Base-by-base conservation (phyloP, 2,888 invertebrate species). In the Dione juno region DNA sequence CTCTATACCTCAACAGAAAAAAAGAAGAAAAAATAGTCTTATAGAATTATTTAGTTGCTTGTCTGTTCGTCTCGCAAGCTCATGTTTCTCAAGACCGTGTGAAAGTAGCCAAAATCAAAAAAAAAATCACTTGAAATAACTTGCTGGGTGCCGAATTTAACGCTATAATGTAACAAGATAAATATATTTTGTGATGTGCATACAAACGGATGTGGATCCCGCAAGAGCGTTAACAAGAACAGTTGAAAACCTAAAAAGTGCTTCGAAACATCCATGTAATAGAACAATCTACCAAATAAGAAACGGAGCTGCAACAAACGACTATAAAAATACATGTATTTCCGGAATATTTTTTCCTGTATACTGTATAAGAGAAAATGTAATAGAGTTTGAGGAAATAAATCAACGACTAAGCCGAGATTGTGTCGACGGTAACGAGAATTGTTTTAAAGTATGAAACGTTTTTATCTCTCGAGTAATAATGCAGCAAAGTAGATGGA, bases 391-490 rank as follows among this genome's bases (percentile, higher is more conserved):
- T 13, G 45, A 45, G 61, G 28, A 45, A 45, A 61, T 61, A 45
- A 61, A 61, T 61, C 45, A 61, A 61, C 43, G 61, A 61, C 45
- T 61, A 61, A 61, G 11, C 16, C n/a, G 45, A 61, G 61, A 45
- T 61, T 45, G 61, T 45, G 28, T 45, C 61, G 61, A 45, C 61
- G n/a, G 61, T 45, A 61, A 61, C 28, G 21, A 61, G 43, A 45
- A 61, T 61, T 61, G 45, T 61, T 61, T 61, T 45, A 43, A 59
- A 43, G 43, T 45, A 28, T 45, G 28, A 61, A 61, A 61, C 10
- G 16, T 61, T 45, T 54, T 41, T 61, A 28, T 28, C 10, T 45
- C 45, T 43, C 28, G 16, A 16, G 43, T 14, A 59, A 59, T 43
- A 43, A 59, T 28, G 28, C 41, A 41, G 40, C 43, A 59, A 59